These are phyloP conservation scores for Centroberyx gerrardi DNA, from an alignment of 2,797 vertebrate genomes.

Conservation along the genomic window DNA sequence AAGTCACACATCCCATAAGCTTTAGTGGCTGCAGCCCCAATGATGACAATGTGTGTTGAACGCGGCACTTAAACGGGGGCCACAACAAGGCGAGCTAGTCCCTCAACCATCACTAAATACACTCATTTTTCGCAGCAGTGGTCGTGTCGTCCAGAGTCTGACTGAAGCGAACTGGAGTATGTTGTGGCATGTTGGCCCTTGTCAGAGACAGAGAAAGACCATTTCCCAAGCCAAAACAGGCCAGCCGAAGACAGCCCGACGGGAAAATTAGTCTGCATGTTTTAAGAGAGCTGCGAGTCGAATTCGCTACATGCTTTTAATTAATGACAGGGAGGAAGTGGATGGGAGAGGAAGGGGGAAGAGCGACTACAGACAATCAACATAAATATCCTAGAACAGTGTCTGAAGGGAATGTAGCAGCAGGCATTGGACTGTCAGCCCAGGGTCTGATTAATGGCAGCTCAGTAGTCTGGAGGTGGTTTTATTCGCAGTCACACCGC, in stretches of 20 bases:
- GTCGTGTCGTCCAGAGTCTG: slow-evolving; percentile 35
- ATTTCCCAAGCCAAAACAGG: slow-evolving; percentile 42
- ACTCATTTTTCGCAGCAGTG: slow-evolving; percentile 30
- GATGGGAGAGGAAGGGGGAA: slow-evolving; percentile 47
- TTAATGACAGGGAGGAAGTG: slow-evolving; percentile 67
- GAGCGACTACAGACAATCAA: slow-evolving; percentile 71
- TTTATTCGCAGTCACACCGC: slow-evolving; percentile 68
- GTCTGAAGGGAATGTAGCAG: slow-evolving; percentile 66
- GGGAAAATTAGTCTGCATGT: slow-evolving; percentile 64
- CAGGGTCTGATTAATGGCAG: slow-evolving; percentile 80
- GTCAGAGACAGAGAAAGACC: slow-evolving; percentile 47
- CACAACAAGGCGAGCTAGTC: slow-evolving; percentile 40
- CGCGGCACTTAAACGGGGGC: slow-evolving; percentile 39
- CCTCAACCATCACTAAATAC: slow-evolving; percentile 42
- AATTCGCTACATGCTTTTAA: slow-evolving; percentile 72
- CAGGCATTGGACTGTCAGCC: slow-evolving; percentile 68
- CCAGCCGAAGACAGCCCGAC: slow-evolving; percentile 38
- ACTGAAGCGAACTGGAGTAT: slow-evolving; percentile 26
- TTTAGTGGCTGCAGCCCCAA: slow-evolving; percentile 45
- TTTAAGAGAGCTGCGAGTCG: slow-evolving; percentile 45
- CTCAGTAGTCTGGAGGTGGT: slow-evolving; percentile 74
- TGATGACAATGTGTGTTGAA: slow-evolving; percentile 57
- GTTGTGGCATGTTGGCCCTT: slow-evolving; percentile 39
- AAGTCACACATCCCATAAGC: slow-evolving; percentile 54
- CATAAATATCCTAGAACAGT: slow-evolving; percentile 72